Evolutionary conservation across 2,797 vertebrate genomes (phyloP).

Genomic region (Micromesistius poutassou): DNA sequence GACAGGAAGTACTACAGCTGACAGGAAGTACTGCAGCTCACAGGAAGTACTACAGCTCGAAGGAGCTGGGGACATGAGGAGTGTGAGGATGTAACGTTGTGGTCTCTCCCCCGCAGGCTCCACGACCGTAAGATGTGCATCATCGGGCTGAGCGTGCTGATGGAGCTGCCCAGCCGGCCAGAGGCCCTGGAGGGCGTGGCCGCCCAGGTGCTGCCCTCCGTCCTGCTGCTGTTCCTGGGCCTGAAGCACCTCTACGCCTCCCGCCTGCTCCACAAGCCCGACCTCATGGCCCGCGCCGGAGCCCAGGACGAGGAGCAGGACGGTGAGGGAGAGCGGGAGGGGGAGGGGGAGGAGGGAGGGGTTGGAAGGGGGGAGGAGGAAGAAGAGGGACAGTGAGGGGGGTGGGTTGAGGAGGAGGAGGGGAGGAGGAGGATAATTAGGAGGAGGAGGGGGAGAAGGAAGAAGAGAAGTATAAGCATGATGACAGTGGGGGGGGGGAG

Average conservation of each 20-base stretch:
- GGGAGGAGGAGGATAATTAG: no score
- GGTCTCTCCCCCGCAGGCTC: constrained; percentile 67
- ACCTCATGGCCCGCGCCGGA: constrained; percentile 69
- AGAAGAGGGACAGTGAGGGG: no score
- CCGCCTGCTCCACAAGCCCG: constrained; percentile 79
- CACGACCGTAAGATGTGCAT: constrained; percentile 98
- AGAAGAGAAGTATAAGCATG: no score
- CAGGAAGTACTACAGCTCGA: no score
- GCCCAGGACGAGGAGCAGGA: constrained; percentile 85
- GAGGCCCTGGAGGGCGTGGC: constrained; percentile 82
- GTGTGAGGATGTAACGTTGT: no score
- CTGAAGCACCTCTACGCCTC: constrained; percentile 90
- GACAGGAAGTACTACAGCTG: no score
- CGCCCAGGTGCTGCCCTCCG: constrained; percentile 87
- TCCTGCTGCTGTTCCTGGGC: constrained; percentile 92
- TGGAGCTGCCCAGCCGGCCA: constrained; percentile 87
- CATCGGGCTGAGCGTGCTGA: constrained; percentile 90
- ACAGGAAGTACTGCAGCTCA: no score
- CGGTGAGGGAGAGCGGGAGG: constrained; percentile 65
- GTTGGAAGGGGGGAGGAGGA: no score
- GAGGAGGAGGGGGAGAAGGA: no score
- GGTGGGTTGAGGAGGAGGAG: no score
- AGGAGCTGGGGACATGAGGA: no score
- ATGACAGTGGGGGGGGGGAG: no score
- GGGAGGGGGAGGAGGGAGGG: neutral